Conservation (phyloP, 2,797 vertebrate species). For the Melanitta fusca region DNA sequence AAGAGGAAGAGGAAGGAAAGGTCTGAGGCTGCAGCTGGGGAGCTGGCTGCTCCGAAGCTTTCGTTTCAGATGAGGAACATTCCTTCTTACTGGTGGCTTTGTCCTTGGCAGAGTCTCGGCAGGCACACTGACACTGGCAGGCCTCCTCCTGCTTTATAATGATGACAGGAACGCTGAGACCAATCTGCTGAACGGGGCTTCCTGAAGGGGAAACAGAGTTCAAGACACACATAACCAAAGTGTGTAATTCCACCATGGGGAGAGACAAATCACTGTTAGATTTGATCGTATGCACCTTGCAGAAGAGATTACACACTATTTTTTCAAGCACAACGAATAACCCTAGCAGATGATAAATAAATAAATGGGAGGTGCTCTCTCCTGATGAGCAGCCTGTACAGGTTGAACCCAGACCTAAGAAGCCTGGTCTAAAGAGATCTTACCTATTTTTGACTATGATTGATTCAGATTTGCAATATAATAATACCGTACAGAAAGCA, state of each 20-base stretch:
- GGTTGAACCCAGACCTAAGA: background rate
- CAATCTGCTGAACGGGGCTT: slow-evolving; percentile 94
- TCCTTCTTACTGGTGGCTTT: slow-evolving; percentile 82
- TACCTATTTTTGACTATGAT: background rate
- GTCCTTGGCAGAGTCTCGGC: slow-evolving; percentile 94
- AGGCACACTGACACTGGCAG: slow-evolving; percentile 97
- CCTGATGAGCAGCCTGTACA: background rate
- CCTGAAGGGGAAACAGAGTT: slow-evolving; percentile 81
- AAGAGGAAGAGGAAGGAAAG: slow-evolving; percentile 70
- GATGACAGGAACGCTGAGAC: slow-evolving; percentile 97
- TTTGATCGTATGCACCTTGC: background rate
- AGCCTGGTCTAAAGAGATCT: background rate
- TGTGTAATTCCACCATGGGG: background rate
- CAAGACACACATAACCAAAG: background rate
- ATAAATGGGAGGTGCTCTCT: background rate
- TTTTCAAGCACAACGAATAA: background rate
- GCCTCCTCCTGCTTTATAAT: slow-evolving; percentile 99
- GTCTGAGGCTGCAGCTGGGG: slow-evolving; percentile 73
- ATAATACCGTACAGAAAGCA: background rate
- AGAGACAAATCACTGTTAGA: background rate
- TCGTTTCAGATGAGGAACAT: slow-evolving; percentile 75
- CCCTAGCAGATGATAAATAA: background rate
- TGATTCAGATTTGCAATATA: background rate
- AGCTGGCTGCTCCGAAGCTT: slow-evolving; percentile 67
- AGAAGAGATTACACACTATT: background rate